Percentiles rank a stretch among this genome's conserved stretches.
Conservation (phyloP, 2,113 vertebrate genomes). For the Seriola rivoliana region DNA sequence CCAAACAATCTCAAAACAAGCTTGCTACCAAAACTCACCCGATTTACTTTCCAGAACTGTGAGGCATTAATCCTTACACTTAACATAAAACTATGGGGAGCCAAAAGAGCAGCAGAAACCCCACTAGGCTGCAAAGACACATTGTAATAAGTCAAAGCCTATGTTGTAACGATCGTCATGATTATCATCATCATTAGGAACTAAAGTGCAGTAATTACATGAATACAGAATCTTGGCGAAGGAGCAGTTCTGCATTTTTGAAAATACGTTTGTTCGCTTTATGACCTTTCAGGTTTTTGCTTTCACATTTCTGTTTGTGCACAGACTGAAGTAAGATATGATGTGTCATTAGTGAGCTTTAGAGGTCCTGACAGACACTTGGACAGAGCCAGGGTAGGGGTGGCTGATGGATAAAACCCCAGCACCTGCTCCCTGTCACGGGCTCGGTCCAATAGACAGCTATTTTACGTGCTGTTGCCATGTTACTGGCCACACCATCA, state of each 20-base stretch:
- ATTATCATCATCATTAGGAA: neutral
- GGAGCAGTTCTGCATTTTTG: neutral
- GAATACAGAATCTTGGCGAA: neutral
- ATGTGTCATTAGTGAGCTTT: neutral
- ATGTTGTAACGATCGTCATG: neutral
- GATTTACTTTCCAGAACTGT: conserved; percentile 31
- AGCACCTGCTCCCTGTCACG: conserved; percentile 75
- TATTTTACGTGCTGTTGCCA: conserved; percentile 55
- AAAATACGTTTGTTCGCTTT: too few relatives aligned
- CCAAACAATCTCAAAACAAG: conserved; percentile 55
- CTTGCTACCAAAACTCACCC: conserved; percentile 31
- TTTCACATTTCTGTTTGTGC: neutral
- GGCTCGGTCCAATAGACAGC: conserved; percentile 34
- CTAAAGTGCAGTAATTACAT: conserved; percentile 1
- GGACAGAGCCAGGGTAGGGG: neutral
- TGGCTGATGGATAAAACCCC: conserved; percentile 66
- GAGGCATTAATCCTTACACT: conserved; percentile 8
- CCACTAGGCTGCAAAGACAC: conserved; percentile 7
- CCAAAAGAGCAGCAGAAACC: neutral
- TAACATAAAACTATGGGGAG: conserved; percentile 10
- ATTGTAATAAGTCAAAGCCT: neutral
- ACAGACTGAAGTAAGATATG: neutral
- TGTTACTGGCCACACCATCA: conserved; percentile 33
- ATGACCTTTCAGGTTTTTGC: neutral
- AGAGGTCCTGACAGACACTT: neutral